These are phyloP conservation scores for Triops longicaudatus DNA, from an alignment of 1,140 invertebrate species.

Conservation along the genomic window DNA sequence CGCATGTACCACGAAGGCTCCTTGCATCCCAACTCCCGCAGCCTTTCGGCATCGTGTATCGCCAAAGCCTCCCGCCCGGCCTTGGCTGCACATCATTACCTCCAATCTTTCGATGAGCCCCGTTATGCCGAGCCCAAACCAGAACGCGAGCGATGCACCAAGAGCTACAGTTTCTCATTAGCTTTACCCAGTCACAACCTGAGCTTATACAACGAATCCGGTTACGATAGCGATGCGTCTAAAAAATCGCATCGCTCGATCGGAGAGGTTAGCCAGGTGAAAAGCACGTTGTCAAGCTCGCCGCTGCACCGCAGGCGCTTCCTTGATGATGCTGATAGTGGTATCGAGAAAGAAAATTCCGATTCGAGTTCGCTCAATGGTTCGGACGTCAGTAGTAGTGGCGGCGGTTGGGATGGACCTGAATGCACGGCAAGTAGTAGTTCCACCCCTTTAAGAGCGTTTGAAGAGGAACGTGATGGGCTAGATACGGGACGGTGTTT, in stretches of 20 bases:
- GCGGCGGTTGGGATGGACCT: conserved; percentile 25
- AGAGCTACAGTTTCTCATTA: conserved; percentile 2
- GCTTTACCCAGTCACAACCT: not conserved
- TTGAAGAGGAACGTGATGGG: conserved; percentile 22
- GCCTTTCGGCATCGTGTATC: conserved; percentile 34
- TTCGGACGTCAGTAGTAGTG: conserved; percentile 29
- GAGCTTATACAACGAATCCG: conserved; percentile 63
- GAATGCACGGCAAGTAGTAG: conserved; percentile 8
- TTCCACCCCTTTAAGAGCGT: not conserved
- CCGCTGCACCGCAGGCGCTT: conserved; percentile 17
- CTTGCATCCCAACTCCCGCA: conserved; percentile 13
- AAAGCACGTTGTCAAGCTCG: not conserved
- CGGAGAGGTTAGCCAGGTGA: conserved; percentile 1
- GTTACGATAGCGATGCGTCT: conserved; percentile 67
- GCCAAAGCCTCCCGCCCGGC: conserved; percentile 33
- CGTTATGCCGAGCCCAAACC: conserved; percentile 30
- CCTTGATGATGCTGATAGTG: conserved; percentile 35
- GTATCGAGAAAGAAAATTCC: conserved; percentile 37
- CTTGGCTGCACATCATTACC: conserved; percentile 21
- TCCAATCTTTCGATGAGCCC: conserved; percentile 16
- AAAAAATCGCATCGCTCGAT: conserved; percentile 33
- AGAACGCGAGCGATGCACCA: conserved; percentile 35
- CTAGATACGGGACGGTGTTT: conserved; percentile 18
- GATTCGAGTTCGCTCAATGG: conserved; percentile 37
- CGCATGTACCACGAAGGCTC: conserved; percentile 24